Evolutionary conservation across 2,888 invertebrate genomes (phyloP).

Genomic region (Pterostichus madidus): DNA sequence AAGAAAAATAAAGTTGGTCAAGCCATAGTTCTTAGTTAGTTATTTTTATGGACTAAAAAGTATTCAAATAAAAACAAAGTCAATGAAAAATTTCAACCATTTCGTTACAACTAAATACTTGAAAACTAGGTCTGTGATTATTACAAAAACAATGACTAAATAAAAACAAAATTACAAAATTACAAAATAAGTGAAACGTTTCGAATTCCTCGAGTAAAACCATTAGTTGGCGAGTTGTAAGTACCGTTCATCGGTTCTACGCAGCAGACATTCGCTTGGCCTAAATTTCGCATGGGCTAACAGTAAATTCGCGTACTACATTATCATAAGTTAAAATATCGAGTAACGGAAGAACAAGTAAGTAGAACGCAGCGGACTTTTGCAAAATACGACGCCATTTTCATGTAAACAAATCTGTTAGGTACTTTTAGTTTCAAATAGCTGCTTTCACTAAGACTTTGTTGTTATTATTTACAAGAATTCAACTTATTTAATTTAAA

Average conservation of each 20-base stretch:
- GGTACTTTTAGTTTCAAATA: conserved; percentile 30
- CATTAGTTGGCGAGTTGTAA: not conserved
- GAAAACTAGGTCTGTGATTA: not conserved
- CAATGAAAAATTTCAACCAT: too few species aligned
- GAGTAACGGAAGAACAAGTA: conserved; percentile 13
- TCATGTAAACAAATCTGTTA: conserved; percentile 6
- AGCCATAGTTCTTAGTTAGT: too few species aligned
- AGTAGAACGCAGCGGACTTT: conserved; percentile 20
- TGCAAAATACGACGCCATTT: conserved; percentile 21
- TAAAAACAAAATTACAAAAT: conserved; percentile 34
- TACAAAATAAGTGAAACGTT: conserved; percentile 43
- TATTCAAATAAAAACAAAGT: too few species aligned
- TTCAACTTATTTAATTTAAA: too few species aligned
- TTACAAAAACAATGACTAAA: conserved; percentile 11
- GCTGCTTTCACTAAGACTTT: conserved; percentile 2
- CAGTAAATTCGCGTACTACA: conserved; percentile 22
- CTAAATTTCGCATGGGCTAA: conserved; percentile 18
- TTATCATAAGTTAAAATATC: conserved; percentile 17
- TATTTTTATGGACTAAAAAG: too few species aligned
- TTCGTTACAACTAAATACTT: too few species aligned
- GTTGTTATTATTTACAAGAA: too few species aligned
- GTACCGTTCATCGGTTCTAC: conserved; percentile 28
- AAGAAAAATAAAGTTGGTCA: too few species aligned
- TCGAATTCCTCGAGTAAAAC: conserved; percentile 19
- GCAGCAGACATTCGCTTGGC: conserved; percentile 12